Evolutionary conservation across 2,113 vertebrate species (phyloP), one percentile per base, ranked within the genome.

Genomic region (Maccullochella peelii): DNA sequence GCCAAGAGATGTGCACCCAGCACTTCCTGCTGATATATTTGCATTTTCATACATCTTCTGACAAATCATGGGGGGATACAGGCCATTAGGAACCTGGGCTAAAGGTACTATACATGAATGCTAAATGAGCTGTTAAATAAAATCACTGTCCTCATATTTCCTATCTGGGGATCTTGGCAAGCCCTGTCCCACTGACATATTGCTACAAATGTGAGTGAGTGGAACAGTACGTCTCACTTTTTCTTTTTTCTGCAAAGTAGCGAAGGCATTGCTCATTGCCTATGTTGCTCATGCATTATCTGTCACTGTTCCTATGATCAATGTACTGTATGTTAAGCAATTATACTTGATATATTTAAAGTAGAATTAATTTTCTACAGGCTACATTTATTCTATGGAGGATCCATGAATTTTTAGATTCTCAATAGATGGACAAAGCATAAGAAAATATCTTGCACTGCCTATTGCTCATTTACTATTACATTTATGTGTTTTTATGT

Each of bases 51-150:
- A 92, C 87, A 89, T 94, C 88, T 90, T 88, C 85, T 91, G 91
- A 93, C 88, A 92, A 91, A 89, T 94, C 92, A 86, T 55, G 61
- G 62, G 81, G 81, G 89, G 87, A 93, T 80, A 66, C 78, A 84
- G 86, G 67, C 86, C 89, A 88, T 93, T 92, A 91, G 84, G 54
- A 92, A 85, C 85, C 86, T 80, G 85, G 83, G 88, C 85, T 85
- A 87, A 93, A 92, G 91, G 85, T 93, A 86, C 92, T 76, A 80
- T 52, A 91, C 87, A 82, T 84, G 90, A 92, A 94, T 94, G 88
- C 90, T 91, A 92, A 93, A 94, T 93, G 92, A 92, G 91, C 83
- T 92, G 91, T 94, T 94, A 93, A 91, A 93, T 92, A 91, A 92
- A 94, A 94, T 93, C 86, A 79, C 72, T 47, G 20, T 84, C 58